A percentile compares a stretch with the other conserved stretches of the same genome.
Conservation (phyloP, 2,797 vertebrate species). For the Limosa lapponica region DNA sequence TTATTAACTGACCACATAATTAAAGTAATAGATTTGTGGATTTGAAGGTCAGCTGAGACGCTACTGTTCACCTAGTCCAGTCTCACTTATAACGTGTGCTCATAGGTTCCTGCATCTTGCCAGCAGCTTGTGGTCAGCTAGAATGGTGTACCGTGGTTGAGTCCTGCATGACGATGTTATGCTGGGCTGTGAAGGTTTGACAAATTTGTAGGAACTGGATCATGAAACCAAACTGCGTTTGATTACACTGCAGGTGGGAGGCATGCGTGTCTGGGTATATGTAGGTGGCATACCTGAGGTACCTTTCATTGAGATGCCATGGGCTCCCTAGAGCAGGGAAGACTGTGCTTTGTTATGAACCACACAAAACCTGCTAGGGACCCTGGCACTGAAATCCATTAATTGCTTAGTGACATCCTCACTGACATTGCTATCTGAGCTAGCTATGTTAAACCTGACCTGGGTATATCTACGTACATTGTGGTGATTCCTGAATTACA, state of each 20-base stretch:
- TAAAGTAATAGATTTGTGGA: not conserved
- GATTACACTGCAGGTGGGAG: not conserved
- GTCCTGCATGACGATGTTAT: rapidly evolving
- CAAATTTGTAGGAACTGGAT: not conserved
- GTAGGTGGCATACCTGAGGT: not conserved
- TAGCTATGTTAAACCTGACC: not conserved
- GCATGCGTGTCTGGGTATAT: not conserved
- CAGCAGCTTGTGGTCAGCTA: not conserved
- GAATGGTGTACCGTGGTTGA: not conserved
- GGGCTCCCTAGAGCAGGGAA: not conserved
- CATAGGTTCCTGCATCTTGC: not conserved
- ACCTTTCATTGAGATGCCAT: not conserved
- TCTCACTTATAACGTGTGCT: not conserved
- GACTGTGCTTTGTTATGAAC: not conserved
- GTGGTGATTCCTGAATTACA: not conserved
- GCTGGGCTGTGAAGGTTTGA: not conserved
- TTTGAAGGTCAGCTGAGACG: not conserved
- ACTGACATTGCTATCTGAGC: not conserved
- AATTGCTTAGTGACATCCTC: not conserved
- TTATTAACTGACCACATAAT: not conserved
- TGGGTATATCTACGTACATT: not conserved
- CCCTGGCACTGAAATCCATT: not conserved
- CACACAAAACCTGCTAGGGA: not conserved
- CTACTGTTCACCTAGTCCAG: not conserved
- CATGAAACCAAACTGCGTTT: not conserved